phyloP scores from a whole-genome alignment of 2,797 vertebrate species.

The Mallotus villosus region DNA sequence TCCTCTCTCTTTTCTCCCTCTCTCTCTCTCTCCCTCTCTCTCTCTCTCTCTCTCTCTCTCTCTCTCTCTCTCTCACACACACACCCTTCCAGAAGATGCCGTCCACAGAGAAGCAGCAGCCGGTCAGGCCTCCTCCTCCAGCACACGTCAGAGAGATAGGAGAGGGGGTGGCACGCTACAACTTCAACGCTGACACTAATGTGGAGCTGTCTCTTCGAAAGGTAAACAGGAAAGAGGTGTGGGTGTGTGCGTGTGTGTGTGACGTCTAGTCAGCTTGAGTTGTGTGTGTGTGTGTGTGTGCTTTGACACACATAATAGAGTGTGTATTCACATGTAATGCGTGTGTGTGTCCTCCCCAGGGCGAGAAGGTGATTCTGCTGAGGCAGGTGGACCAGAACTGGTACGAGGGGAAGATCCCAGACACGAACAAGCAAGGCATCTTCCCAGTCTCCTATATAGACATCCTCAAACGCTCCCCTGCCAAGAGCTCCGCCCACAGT shows the following conservation, averaged over 20 bases:
- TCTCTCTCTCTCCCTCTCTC: background rate
- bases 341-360: slow-evolving; percentile 71
- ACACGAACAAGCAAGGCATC: slow-evolving; percentile 94
- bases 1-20: background rate
- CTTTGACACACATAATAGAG: background rate
- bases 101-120: slow-evolving; percentile 89
- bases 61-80: background rate
- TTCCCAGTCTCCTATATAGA: slow-evolving; percentile 97
- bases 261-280: background rate
- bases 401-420: slow-evolving; percentile 96
- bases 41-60: background rate
- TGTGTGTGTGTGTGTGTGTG: background rate
- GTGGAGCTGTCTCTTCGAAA: slow-evolving; percentile 96
- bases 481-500: slow-evolving; percentile 81
- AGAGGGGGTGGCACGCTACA: slow-evolving; percentile 93
- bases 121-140: slow-evolving; percentile 92
- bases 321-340: background rate
- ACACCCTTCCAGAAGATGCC: slow-evolving; percentile 79
- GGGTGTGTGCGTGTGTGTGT: background rate
- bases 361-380: slow-evolving; percentile 90
- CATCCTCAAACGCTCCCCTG: slow-evolving; percentile 83
- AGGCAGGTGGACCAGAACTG: slow-evolving; percentile 97
- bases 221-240: slow-evolving; percentile 68
- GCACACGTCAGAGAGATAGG: slow-evolving; percentile 91
- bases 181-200: slow-evolving; percentile 96